These are phyloP conservation scores for Sebastes nivosus DNA, from an alignment of 2,797 vertebrate genomes.

Conservation along the genomic window DNA sequence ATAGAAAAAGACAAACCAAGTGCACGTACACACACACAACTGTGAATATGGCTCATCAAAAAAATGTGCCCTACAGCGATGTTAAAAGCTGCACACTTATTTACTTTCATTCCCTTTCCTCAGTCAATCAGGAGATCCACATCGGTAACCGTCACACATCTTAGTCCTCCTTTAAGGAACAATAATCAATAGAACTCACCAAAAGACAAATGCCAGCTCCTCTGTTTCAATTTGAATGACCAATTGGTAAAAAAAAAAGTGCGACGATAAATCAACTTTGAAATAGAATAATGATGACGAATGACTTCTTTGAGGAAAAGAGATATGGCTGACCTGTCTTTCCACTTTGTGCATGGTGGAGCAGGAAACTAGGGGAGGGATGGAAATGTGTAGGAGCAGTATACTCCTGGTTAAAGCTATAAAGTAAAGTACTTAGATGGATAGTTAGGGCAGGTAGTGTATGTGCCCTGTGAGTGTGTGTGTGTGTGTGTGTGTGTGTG, in stretches of 20 bases:
- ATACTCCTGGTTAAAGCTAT: constrained; percentile 37
- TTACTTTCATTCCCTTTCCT: neutral
- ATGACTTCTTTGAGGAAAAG: constrained; percentile 21
- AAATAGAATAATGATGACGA: constrained; percentile 38
- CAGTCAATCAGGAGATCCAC: neutral
- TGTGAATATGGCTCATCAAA: neutral
- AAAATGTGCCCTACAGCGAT: rapidly evolving
- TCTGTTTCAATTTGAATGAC: constrained; percentile 7
- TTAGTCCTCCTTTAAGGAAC: neutral
- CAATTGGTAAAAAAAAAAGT: neutral
- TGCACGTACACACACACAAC: neutral
- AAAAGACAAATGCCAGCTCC: constrained; percentile 2
- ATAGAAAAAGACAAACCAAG: neutral
- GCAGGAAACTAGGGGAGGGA: constrained; percentile 27
- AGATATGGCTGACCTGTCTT: constrained; percentile 28
- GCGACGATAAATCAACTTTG: constrained; percentile 34
- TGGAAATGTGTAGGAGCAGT: constrained; percentile 32
- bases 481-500: constrained; percentile 10
- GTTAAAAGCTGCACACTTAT: neutral
- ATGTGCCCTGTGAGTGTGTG: neutral
- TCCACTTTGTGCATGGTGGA: constrained; percentile 17
- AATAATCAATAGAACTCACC: neutral
- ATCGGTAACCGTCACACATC: neutral
- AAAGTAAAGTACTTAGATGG: constrained; percentile 49
- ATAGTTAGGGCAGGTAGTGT: constrained; percentile 41